These are phyloP conservation scores for Scalopus aquaticus DNA, from an alignment of 2,113 vertebrate genomes.

Conservation along the genomic window DNA sequence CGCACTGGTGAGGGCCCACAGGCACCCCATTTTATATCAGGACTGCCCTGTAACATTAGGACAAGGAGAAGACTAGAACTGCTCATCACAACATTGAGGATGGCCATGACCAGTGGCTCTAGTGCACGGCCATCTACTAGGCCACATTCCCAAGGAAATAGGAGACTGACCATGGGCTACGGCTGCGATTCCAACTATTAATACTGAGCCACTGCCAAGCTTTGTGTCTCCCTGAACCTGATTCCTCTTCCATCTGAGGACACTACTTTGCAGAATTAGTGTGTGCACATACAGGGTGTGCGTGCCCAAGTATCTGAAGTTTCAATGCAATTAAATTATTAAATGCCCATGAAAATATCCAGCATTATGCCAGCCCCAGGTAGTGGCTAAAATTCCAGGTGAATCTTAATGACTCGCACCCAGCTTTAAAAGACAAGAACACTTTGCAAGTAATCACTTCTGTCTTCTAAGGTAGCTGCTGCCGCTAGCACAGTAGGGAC, in stretches of 20 bases:
- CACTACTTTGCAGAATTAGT: not conserved
- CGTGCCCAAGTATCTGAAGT: not conserved
- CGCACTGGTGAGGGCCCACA: no score
- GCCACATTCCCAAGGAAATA: not conserved
- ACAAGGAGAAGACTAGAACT: not conserved
- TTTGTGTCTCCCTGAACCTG: not conserved
- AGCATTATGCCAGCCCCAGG: not conserved
- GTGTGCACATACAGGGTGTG: not conserved
- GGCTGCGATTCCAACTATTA: not conserved
- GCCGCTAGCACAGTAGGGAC: constrained; percentile 33
- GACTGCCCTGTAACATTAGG: no score
- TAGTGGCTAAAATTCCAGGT: not conserved
- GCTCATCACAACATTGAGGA: not conserved
- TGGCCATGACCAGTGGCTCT: not conserved
- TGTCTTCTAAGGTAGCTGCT: constrained; percentile 61
- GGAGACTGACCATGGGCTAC: not conserved
- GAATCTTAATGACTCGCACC: constrained; percentile 21
- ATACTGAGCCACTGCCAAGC: not conserved
- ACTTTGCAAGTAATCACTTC: constrained; percentile 62
- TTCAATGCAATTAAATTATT: not conserved
- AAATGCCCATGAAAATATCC: not conserved
- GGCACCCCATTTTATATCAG: no score
- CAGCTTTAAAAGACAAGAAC: constrained; percentile 38
- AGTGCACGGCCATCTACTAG: not conserved
- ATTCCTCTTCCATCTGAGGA: not conserved